These are phyloP conservation scores for Andrena bucephala DNA, from an alignment of 2,888 invertebrate species.

Conservation along the genomic window DNA sequence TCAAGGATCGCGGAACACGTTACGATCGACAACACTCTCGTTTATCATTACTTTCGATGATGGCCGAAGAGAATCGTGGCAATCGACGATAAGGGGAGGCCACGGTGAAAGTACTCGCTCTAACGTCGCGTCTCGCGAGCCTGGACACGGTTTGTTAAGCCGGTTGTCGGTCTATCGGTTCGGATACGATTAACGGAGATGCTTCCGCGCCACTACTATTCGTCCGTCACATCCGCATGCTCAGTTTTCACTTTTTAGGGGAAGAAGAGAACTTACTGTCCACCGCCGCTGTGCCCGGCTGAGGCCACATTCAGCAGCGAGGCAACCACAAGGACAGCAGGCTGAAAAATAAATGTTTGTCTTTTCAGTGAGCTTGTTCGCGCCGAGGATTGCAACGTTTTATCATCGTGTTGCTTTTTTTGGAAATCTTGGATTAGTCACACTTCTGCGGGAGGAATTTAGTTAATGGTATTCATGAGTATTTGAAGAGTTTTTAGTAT, in stretches of 20 bases:
- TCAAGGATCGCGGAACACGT: background rate
- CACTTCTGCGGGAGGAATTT: too few relatives aligned
- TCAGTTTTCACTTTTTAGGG: background rate
- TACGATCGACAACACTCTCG: background rate
- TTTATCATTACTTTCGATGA: slow-evolving; percentile 15
- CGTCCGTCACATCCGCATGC: background rate
- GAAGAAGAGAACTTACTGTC: slow-evolving; percentile 69
- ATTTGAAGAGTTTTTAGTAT: too few relatives aligned
- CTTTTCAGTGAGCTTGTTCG: background rate
- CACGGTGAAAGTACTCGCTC: slow-evolving; percentile 30
- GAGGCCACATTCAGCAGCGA: slow-evolving; percentile 57
- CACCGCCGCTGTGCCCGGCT: slow-evolving; percentile 63
- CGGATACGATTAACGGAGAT: too few relatives aligned
- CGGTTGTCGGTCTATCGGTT: slow-evolving; percentile 5
- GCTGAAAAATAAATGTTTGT: slow-evolving; percentile 53
- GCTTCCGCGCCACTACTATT: slow-evolving; percentile 9
- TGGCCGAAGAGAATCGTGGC: slow-evolving; percentile 10
- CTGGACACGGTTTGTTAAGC: slow-evolving; percentile 33
- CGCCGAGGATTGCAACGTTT: too few relatives aligned
- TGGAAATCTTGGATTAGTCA: background rate
- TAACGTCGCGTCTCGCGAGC: slow-evolving; percentile 8
- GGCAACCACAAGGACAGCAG: slow-evolving; percentile 50
- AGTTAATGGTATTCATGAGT: too few relatives aligned
- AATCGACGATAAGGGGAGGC: background rate
- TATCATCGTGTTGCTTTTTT: too few relatives aligned